Base-by-base conservation (phyloP, 2,797 vertebrate genomes). In the Mormyrus hasselquistii region DNA sequence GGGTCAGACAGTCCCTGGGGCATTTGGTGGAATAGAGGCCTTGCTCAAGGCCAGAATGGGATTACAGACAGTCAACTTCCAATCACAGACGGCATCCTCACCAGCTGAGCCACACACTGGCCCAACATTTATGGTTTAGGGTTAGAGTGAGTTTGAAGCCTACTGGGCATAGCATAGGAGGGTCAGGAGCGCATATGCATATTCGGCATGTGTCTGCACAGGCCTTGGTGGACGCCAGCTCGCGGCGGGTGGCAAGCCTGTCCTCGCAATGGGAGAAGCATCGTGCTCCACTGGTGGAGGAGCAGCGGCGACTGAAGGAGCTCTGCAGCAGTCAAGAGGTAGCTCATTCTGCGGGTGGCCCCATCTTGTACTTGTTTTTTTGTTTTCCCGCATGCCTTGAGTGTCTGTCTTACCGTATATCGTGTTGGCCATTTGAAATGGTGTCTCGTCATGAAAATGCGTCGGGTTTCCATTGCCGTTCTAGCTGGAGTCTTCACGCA, bases 211-310 rank as follows among this genome's bases (percentile, higher is more conserved):
- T 55, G 25, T 73, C 49, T 90, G 41, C 65, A 2, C 90, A 98
- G 98, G 93, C 92, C 6, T 92, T 96, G 90, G 97, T 98, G 82
- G 97, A 98, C 90, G 93, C 95, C 87, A 97, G 97, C 1, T 95
- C 96, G 25, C 96, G 96, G 89, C 93, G 97, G 16, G 95, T 98
- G 91, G 95, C 97, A 84, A 94, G 95, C 90, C 93, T 98, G 90
- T 96, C 96, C 0, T 93, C 96, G 41, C 97, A 99, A 91, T 99
- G 98, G 98, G 98, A 99, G 92, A 97, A 97, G 89, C 98, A 97
- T 91, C 95, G 97, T 0, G 96, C 96, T 0, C 97, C 97, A 0
- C 96, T 98, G 49, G 94, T 98, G 1, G 95, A 97, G 0, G 95
- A 98, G 87, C 96, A 96, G 89, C 96, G 97, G 47, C 93, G 95